Base-by-base conservation (phyloP, 2,797 vertebrate genomes). In the Artibeus lituratus region DNA sequence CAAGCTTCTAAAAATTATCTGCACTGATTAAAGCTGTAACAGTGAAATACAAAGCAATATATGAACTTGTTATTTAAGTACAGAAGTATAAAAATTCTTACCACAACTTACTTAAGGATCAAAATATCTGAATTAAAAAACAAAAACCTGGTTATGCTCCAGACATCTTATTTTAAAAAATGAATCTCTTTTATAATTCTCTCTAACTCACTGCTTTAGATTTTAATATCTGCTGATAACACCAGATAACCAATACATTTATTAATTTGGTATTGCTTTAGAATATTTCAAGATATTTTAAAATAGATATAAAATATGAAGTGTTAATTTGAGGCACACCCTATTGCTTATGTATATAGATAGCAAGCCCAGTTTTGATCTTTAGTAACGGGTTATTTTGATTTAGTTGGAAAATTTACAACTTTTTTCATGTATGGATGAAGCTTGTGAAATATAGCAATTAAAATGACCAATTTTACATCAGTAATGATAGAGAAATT, bases 141-240 rank as follows among this genome's bases (percentile, higher is more conserved):
- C 62, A 85, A 85, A 65, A 24, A 44, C 5, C 44, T 51, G 14
- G 14, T 21, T 76, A 62, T 87, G 49, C 32, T 85, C 29, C 19
- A 83, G 77, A 70, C 62, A 90, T 90, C 51, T 94, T 59, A 55
- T 74, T 90, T 91, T 87, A 87, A 89, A 90, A 69, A 19, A 73
- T 73, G 14, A 67, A 69, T 81, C 9, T 70, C 32, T 94, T 92
- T 95, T 57, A 53, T 67, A 65, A 92, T 88, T 94, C 35, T 2
- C 39, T 70, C 87, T 80, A 93, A 53, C 26, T 55, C 26, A n/a
- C 81, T 84, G 72, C 26, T 53, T 97, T 96, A 70, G 86, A 42
- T 77, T 72, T 39, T 83, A 83, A 37, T 87, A 77, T 82, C 53
- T 86, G 39, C 39, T 53, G 35, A 89, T 91, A 70, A 86, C 3